Conservation (phyloP, 53 echinoderm and acorn worm genomes). For the Arbacia lixula region DNA sequence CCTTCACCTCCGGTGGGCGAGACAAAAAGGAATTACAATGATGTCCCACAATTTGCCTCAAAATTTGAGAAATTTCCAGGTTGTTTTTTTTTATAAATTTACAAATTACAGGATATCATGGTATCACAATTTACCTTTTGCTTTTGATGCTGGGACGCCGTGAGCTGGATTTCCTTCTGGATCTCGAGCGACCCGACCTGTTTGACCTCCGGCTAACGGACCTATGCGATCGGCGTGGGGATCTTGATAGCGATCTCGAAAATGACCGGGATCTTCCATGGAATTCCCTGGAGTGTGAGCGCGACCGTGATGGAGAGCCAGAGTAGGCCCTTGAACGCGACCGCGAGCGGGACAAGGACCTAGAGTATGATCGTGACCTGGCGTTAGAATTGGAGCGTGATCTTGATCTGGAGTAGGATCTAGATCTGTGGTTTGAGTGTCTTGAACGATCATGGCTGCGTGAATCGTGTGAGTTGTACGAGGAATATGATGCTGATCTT, state of each 20-base stretch:
- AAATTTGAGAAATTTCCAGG: no score
- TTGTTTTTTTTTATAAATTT: no score
- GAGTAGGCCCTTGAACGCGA: constrained; percentile 60
- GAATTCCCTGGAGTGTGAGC: constrained; percentile 25
- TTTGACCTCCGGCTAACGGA: constrained; percentile 18
- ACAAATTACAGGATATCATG: no score
- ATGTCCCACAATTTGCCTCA: no score
- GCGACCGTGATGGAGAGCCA: constrained; percentile 33
- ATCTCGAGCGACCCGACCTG: constrained; percentile 9
- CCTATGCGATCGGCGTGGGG: constrained; percentile 3
- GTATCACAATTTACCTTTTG: background rate
- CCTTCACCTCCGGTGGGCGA: no score
- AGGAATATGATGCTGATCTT: constrained; percentile 48
- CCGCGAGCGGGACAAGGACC: constrained; percentile 32
- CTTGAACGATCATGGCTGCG: constrained; percentile 41
- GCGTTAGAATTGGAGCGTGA: constrained; percentile 62
- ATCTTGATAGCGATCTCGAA: constrained; percentile 53
- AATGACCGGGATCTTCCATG: constrained; percentile 21
- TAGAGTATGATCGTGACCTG: constrained; percentile 44
- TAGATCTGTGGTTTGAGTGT: constrained; percentile 51
- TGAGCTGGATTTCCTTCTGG: no score
- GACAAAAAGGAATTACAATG: no score
- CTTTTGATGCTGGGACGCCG: no score
- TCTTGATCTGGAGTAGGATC: constrained; percentile 50
- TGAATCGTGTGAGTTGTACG: constrained; percentile 51